phyloP scores from a whole-genome alignment of 1,140 invertebrate species.

The Dendrolimus punctatus region DNA sequence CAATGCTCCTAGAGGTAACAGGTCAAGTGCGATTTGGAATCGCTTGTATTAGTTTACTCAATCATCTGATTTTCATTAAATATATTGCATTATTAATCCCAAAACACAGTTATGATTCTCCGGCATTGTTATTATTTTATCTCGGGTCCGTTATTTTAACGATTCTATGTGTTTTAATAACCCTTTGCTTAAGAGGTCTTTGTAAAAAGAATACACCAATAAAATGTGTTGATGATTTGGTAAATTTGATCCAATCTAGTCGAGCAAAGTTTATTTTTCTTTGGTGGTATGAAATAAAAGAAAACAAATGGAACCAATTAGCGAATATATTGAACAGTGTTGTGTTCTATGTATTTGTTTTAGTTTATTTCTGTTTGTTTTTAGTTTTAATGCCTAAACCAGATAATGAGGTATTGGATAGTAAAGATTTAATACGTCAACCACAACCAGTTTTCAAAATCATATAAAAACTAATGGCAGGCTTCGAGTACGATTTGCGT shows the following conservation, averaged over 20 bases:
- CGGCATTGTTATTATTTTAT: background rate
- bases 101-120: background rate
- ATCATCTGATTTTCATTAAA: background rate
- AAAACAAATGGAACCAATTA: constrained; percentile 9
- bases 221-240: too few relatives aligned
- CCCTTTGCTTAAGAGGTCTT: background rate
- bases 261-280: constrained; percentile 1
- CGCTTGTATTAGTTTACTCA: background rate
- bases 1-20: constrained; percentile 18
- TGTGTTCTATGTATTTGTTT: constrained; percentile 3
- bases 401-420: background rate
- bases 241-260: too few relatives aligned
- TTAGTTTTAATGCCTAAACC: constrained; percentile 10
- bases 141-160: background rate
- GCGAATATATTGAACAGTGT: constrained; percentile 12
- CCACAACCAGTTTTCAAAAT: background rate
- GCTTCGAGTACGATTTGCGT: too few relatives aligned
- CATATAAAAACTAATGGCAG: too few relatives aligned
- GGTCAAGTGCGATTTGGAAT: background rate
- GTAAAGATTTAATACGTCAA: background rate
- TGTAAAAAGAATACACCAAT: background rate
- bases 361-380: constrained; percentile 13
- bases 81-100: background rate
- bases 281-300: too few relatives aligned
- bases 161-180: background rate